phyloP scores from a whole-genome alignment of 2,797 vertebrate genomes.

The Etheostoma perlongum region DNA sequence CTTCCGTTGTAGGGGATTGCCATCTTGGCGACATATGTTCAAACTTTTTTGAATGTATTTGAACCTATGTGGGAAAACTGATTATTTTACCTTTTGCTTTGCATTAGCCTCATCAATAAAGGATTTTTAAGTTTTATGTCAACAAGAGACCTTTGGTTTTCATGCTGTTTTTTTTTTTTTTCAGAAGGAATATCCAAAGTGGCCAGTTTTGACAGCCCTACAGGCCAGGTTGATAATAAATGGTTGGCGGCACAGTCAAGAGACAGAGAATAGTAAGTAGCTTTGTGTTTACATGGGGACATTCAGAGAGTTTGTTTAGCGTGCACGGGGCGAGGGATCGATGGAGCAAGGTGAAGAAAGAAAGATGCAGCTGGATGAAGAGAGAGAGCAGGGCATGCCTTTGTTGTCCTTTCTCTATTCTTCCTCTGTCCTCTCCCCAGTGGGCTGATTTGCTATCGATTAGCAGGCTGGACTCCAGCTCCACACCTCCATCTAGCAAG shows the following conservation, averaged over 20 bases:
- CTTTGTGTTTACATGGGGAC: conserved; percentile 54
- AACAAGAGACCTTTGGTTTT: too few relatives aligned
- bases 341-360: conserved; percentile 58
- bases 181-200: too few relatives aligned
- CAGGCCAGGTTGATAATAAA: conserved; percentile 31
- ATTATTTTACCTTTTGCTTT: too few relatives aligned
- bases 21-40: too few relatives aligned
- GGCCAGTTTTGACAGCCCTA: neutral
- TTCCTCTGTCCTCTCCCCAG: conserved; percentile 56
- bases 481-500: conserved; percentile 46
- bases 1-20: too few relatives aligned
- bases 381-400: conserved; percentile 44
- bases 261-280: conserved; percentile 50
- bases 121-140: too few relatives aligned
- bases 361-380: conserved; percentile 54
- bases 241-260: conserved; percentile 49
- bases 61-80: too few relatives aligned
- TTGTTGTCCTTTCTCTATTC: conserved; percentile 68
- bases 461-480: conserved; percentile 46
- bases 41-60: too few relatives aligned
- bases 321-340: conserved; percentile 37
- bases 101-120: too few relatives aligned
- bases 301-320: conserved; percentile 39
- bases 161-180: too few relatives aligned
- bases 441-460: conserved; percentile 80